Percentiles rank a stretch among this genome's conserved stretches.
These are phyloP conservation scores for Polylopha cassiicola DNA, from an alignment of 2,888 invertebrate genomes.

Conservation along the genomic window DNA sequence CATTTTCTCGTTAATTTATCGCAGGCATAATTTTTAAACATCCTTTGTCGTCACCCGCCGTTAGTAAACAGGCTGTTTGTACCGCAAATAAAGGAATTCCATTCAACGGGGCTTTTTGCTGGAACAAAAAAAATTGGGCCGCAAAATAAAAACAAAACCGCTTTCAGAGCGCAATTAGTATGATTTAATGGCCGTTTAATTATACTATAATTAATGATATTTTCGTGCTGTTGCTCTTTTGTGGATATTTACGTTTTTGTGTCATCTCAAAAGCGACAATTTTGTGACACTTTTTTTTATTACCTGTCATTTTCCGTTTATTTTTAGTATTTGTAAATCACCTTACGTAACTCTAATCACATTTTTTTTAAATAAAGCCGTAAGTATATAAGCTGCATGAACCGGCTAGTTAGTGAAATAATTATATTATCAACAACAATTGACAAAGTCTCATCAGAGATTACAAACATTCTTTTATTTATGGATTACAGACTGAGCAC, in stretches of 20 bases:
- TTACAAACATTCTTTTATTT: no score
- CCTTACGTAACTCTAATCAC: no score
- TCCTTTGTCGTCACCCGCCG: constrained; percentile 64
- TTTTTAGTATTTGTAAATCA: no score
- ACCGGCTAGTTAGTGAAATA: no score
- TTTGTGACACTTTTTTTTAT: neutral
- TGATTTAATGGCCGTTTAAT: constrained; percentile 75
- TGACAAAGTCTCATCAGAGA: no score
- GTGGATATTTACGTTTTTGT: neutral
- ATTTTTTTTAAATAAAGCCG: no score
- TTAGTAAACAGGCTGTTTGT: constrained; percentile 70
- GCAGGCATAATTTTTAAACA: constrained; percentile 65
- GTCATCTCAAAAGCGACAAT: constrained; percentile 3
- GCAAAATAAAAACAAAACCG: constrained; percentile 70
- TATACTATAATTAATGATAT: constrained; percentile 68
- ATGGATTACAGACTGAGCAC: no score
- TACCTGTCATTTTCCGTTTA: no score
- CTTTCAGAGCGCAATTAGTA: constrained; percentile 63
- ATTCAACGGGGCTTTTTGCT: constrained; percentile 54
- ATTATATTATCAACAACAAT: neutral
- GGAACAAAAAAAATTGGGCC: constrained; percentile 53
- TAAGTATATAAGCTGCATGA: no score
- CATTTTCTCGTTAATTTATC: constrained; percentile 55
- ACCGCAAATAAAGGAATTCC: constrained; percentile 71
- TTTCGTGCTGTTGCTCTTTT: constrained; percentile 44